Evolutionary conservation across 2,888 invertebrate species (phyloP).

Genomic region (Polyommatus iphigenia): DNA sequence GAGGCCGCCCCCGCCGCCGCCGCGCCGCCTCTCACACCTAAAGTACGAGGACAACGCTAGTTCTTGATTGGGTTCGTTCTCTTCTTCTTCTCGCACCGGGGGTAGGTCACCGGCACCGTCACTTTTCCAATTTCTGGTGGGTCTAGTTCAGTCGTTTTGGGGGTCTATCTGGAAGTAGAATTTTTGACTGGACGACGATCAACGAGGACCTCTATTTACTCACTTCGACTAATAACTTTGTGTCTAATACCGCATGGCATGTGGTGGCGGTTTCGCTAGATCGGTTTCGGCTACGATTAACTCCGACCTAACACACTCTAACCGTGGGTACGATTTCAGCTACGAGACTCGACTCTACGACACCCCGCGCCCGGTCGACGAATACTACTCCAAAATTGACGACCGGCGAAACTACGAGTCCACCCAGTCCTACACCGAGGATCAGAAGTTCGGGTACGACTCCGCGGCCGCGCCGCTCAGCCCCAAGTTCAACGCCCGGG

Average conservation of each 20-base stretch:
- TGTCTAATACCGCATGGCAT: slow-evolving; percentile 52
- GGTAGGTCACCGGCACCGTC: slow-evolving; percentile 43
- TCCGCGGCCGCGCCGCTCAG: slow-evolving; percentile 64
- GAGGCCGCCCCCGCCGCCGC: slow-evolving; percentile 67
- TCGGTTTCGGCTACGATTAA: slow-evolving; percentile 36
- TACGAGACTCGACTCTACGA: slow-evolving; percentile 80
- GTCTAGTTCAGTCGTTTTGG: slow-evolving; percentile 14
- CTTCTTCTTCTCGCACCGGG: slow-evolving; percentile 46
- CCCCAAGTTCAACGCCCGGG: slow-evolving; percentile 75
- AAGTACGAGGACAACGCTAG: slow-evolving; percentile 61
- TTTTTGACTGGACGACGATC: slow-evolving; percentile 37
- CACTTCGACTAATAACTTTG: slow-evolving; percentile 35
- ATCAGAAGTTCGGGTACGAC: slow-evolving; percentile 64
- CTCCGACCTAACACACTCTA: slow-evolving; percentile 42
- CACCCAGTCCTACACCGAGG: slow-evolving; percentile 56
- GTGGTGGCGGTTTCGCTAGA: slow-evolving; percentile 49
- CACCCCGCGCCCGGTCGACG: slow-evolving; percentile 68
- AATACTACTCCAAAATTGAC: slow-evolving; percentile 61
- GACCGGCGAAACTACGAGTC: slow-evolving; percentile 55
- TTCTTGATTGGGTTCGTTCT: slow-evolving; percentile 59
- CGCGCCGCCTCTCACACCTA: slow-evolving; percentile 60
- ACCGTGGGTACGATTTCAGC: slow-evolving; percentile 59
- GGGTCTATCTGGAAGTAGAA: slow-evolving; percentile 29
- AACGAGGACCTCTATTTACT: slow-evolving; percentile 27
- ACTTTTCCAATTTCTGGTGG: slow-evolving; percentile 1